Conservation (phyloP, 1,140 invertebrate genomes). For the Dreissena rostriformis region DNA sequence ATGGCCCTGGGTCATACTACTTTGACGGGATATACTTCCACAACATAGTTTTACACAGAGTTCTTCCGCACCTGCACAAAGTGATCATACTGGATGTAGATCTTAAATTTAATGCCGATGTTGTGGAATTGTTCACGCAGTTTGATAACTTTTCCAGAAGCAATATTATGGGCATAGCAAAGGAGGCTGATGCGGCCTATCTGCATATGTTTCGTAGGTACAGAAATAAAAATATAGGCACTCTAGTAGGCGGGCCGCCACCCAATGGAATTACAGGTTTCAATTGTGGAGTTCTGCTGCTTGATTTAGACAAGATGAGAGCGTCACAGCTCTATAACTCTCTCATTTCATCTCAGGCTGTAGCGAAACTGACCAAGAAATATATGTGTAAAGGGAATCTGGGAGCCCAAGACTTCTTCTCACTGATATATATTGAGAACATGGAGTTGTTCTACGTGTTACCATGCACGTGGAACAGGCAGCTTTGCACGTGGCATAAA, state of each 20-base stretch:
- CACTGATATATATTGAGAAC: conserved; percentile 88
- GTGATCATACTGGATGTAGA: conserved; percentile 91
- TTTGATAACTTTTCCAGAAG: conserved; percentile 86
- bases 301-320: conserved; percentile 87
- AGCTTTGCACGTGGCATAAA: conserved; percentile 93
- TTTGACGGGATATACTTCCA: conserved; percentile 92
- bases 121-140: conserved; percentile 86
- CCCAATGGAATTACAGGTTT: conserved; percentile 88
- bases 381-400: conserved; percentile 90
- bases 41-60: conserved; percentile 88
- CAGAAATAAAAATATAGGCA: conserved; percentile 85
- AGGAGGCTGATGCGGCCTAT: conserved; percentile 91
- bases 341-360: conserved; percentile 83
- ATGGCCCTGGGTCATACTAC: conserved; percentile 90
- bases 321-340: conserved; percentile 85
- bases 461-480: conserved; percentile 92
- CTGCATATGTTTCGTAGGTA: conserved; percentile 89
- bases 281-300: conserved; percentile 91
- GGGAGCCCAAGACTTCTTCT: conserved; percentile 95
- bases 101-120: conserved; percentile 88
- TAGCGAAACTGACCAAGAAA: conserved; percentile 86
- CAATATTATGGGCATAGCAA: conserved; percentile 89
- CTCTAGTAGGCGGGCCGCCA: conserved; percentile 84
- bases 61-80: conserved; percentile 83
- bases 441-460: conserved; percentile 89